Evolutionary conservation across 2,797 vertebrate species (phyloP).

Genomic region (Arctocebus calabarensis): DNA sequence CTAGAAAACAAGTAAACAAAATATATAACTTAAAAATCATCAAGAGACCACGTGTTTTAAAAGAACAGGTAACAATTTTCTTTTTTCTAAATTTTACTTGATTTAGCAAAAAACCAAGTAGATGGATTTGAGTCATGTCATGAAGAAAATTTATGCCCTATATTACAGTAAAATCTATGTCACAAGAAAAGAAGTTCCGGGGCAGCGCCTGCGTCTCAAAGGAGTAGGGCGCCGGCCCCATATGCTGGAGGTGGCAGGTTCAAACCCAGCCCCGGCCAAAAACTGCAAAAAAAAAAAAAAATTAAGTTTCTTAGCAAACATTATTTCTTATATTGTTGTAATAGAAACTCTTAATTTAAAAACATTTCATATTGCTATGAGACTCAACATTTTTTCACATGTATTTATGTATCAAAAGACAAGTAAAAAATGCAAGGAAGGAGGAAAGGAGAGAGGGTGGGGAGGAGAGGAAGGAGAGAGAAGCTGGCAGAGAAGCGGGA

Average conservation of each 20-base stretch:
- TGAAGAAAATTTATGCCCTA: not conserved
- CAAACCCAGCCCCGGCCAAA: no score
- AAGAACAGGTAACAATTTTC: not conserved
- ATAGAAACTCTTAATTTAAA: not conserved
- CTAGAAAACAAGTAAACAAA: not conserved
- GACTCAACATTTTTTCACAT: not conserved
- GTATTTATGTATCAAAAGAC: no score
- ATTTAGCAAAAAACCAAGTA: not conserved
- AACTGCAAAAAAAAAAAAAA: no score
- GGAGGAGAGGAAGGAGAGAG: fast-evolving
- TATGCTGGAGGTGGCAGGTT: no score
- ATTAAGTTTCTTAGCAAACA: not conserved
- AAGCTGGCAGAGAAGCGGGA: fast-evolving
- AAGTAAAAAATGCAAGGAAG: not conserved
- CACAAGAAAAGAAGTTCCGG: not conserved
- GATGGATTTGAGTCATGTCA: fast-evolving
- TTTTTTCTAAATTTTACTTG: not conserved
- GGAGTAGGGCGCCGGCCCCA: no score
- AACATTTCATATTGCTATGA: not conserved
- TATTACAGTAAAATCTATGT: not conserved
- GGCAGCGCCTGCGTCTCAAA: no score
- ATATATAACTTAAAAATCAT: not conserved
- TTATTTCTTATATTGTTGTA: not conserved
- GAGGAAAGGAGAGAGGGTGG: fast-evolving
- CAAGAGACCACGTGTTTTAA: not conserved